Evolutionary conservation across 2,797 vertebrate species (phyloP), one percentile per base, ranked within the genome.

Genomic region (Lepus townsendii): DNA sequence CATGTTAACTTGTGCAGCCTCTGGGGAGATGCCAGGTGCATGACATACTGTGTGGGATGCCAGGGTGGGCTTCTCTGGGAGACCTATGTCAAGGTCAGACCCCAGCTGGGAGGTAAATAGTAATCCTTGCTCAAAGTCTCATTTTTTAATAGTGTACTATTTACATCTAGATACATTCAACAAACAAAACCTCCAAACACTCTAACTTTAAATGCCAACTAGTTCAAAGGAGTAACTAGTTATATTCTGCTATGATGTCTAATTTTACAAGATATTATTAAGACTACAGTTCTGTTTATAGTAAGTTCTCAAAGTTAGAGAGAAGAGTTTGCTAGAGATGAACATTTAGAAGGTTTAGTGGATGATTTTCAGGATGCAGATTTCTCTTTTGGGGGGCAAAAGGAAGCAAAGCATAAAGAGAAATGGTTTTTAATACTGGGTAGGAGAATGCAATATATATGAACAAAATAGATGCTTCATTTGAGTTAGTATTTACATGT

Each of bases 401-500:
- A 76, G 69, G 75, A 90, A 95, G 93, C 73, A 96, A 92, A 89
- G 62, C 12, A 0, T 77, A 87, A 83, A 96, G 96, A 97, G 88
- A 85, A 98, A 97, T 88, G 92, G 97, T 65, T 98, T 98, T 98
- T 98, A 98, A 97, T 97, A 96, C 94, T 71, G 79, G 92, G 88
- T 69, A 95, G 35, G 91, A 93, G 66, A 96, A 73, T 22, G 32
- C 88, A 96, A 96, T 92, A 93, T 80, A 94, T 57, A 54, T 57
- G 52, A 73, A 83, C 94, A 91, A 98, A 98, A 97, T 63, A 96
- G 96, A 97, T 62, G 72, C 75, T 98, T 95, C 32, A 10, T 96
- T 97, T 96, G 95, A 98, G 96, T 97, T 98, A 97, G 95, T 95
- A 97, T 96, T 97, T 97, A 97, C 92, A 54, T 93, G 93, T 96